phyloP scores from a whole-genome alignment of 1,140 invertebrate species.

The Dendroctonus valens region DNA sequence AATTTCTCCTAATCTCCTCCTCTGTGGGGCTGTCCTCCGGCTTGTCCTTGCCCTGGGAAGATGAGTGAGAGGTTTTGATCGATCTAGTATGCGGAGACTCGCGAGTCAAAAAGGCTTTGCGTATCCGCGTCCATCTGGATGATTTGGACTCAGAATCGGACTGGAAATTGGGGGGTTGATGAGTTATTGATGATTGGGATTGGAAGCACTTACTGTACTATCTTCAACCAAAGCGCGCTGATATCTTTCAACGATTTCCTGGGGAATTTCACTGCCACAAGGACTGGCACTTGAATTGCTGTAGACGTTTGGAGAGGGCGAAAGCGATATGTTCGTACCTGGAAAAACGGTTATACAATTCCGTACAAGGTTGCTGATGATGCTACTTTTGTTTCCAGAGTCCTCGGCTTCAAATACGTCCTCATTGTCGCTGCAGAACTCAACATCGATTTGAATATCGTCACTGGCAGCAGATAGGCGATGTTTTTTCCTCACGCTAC shows the following conservation, averaged over 20 bases:
- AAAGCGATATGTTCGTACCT: constrained; percentile 27
- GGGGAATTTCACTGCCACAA: constrained; percentile 35
- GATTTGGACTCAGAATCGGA: constrained; percentile 34
- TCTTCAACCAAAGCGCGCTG: constrained; percentile 39
- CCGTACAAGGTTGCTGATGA: no score
- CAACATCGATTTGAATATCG: constrained; percentile 46
- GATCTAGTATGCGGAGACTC: constrained; percentile 31
- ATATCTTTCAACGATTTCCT: constrained; percentile 41
- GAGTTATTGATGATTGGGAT: constrained; percentile 23
- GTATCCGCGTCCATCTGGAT: constrained; percentile 72
- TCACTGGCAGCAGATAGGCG: constrained; percentile 47
- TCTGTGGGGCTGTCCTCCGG: constrained; percentile 30
- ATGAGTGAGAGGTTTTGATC: constrained; percentile 40
- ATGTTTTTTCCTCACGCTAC: constrained; percentile 62
- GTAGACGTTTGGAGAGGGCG: constrained; percentile 30
- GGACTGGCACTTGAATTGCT: constrained; percentile 27
- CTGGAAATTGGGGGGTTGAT: constrained; percentile 11
- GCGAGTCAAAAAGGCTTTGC: constrained; percentile 67
- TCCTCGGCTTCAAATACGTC: constrained; percentile 56
- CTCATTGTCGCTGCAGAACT: constrained; percentile 50
- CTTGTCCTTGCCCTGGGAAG: neutral
- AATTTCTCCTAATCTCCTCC: constrained; percentile 59
- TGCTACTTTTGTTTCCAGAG: constrained; percentile 38
- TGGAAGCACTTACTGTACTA: constrained; percentile 29
- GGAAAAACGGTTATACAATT: constrained; percentile 5